A percentile compares a stretch with the other conserved stretches of the same genome.
These are phyloP conservation scores for Atherix ibis DNA, from an alignment of 2,888 invertebrate genomes.

Conservation along the genomic window DNA sequence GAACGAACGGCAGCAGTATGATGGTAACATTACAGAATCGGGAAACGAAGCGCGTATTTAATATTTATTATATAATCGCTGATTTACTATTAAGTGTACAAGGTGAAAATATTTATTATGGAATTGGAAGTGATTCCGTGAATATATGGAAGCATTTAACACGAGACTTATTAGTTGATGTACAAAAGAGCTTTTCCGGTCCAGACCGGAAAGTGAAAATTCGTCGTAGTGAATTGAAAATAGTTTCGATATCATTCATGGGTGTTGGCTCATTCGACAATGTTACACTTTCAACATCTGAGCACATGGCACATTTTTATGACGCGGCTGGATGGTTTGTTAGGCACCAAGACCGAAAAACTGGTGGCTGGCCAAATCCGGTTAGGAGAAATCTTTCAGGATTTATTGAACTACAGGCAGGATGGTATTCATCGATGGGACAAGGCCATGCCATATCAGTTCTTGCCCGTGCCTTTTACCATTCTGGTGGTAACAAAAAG, in stretches of 20 bases:
- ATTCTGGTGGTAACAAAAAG: slow-evolving; percentile 53
- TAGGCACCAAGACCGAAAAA: slow-evolving; percentile 59
- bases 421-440: slow-evolving; percentile 97
- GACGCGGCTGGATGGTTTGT: slow-evolving; percentile 90
- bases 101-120: slow-evolving; percentile 73
- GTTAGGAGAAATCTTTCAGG: slow-evolving; percentile 62
- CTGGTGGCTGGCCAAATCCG: slow-evolving; percentile 89
- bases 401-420: slow-evolving; percentile 62
- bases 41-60: slow-evolving; percentile 61
- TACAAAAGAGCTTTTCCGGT: slow-evolving; percentile 75
- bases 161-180: slow-evolving; percentile 75
- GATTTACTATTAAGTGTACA: slow-evolving; percentile 55
- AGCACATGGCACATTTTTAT: slow-evolving; percentile 82
- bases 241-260: slow-evolving; percentile 46
- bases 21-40: slow-evolving; percentile 62
- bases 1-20: slow-evolving; percentile 61
- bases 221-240: slow-evolving; percentile 34
- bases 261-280: slow-evolving; percentile 64
- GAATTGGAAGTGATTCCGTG: slow-evolving; percentile 46
- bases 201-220: slow-evolving; percentile 21
- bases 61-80: slow-evolving; percentile 68
- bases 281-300: slow-evolving; percentile 61
- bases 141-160: slow-evolving; percentile 64
- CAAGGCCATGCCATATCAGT: slow-evolving; percentile 95
- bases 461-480: slow-evolving; percentile 77